phyloP scores from a whole-genome alignment of 2,888 invertebrate genomes.

The Mythimna pallens region DNA sequence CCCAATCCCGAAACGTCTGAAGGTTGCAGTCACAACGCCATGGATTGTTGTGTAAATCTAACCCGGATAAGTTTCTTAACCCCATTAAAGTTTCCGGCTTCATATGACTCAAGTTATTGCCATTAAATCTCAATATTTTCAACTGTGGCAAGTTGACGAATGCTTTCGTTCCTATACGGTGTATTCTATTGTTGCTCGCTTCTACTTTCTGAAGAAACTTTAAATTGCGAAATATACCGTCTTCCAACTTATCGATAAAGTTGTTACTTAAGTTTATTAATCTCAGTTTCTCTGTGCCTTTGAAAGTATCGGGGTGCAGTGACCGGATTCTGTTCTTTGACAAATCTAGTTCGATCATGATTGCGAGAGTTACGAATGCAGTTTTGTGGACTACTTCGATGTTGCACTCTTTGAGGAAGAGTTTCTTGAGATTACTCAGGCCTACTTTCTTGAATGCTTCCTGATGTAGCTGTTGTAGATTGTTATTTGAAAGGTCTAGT shows the following conservation, averaged over 20 bases:
- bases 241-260: conserved; percentile 93
- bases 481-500: conserved; percentile 94
- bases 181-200: conserved; percentile 94
- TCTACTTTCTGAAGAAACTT: conserved; percentile 94
- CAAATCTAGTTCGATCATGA: conserved; percentile 96
- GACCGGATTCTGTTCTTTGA: conserved; percentile 93
- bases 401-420: conserved; percentile 94
- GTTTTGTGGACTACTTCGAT: conserved; percentile 93
- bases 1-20: conserved; percentile 94
- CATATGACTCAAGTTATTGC: conserved; percentile 94
- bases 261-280: conserved; percentile 94
- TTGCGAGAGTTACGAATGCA: conserved; percentile 94
- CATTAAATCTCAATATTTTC: conserved; percentile 93
- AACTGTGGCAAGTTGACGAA: conserved; percentile 93
- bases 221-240: conserved; percentile 94
- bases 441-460: conserved; percentile 93
- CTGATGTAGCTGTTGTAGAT: conserved; percentile 91
- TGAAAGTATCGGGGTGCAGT: conserved; percentile 93
- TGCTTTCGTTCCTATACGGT: conserved; percentile 92
- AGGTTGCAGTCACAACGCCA: conserved; percentile 97
- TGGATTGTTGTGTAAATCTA: conserved; percentile 95
- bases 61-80: conserved; percentile 92
- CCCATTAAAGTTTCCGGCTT: conserved; percentile 92
- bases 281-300: conserved; percentile 93
- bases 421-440: conserved; percentile 95